Conservation (phyloP, 2,113 vertebrate species). For the Lates calcarifer region DNA sequence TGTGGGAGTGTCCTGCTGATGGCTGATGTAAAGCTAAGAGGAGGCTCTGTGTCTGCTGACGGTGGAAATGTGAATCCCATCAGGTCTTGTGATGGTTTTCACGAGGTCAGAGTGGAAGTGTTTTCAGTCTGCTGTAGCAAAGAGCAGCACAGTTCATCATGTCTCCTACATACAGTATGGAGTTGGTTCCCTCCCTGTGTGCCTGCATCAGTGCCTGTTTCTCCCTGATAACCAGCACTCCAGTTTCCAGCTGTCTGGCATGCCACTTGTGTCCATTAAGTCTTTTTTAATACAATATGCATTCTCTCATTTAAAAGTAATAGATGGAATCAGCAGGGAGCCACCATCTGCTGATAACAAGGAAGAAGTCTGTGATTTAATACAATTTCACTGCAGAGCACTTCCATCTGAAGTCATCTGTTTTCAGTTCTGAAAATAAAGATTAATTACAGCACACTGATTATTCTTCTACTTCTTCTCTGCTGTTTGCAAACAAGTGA, state of each 20-base stretch:
- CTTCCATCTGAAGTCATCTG: not conserved
- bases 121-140: too few species aligned
- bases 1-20: too few species aligned
- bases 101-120: too few species aligned
- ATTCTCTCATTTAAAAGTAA: slow-evolving; percentile 20
- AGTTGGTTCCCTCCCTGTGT: not conserved
- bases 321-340: slow-evolving; percentile 22
- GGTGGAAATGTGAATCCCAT: too few species aligned
- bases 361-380: slow-evolving; percentile 26
- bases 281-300: slow-evolving; percentile 13
- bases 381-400: not conserved
- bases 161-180: not conserved
- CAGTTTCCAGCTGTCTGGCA: not conserved
- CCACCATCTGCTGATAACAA: not conserved
- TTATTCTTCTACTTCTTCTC: not conserved
- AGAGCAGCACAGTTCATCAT: not conserved
- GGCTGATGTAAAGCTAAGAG: too few species aligned
- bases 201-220: not conserved
- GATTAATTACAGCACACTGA: not conserved
- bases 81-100: too few species aligned
- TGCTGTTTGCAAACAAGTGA: too few species aligned
- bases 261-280: not conserved
- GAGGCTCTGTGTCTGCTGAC: too few species aligned
- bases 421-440: not conserved
- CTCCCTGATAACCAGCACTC: slow-evolving; percentile 31